phyloP scores from a whole-genome alignment of 2,888 invertebrate species.

The Eupelmus urozonus region DNA sequence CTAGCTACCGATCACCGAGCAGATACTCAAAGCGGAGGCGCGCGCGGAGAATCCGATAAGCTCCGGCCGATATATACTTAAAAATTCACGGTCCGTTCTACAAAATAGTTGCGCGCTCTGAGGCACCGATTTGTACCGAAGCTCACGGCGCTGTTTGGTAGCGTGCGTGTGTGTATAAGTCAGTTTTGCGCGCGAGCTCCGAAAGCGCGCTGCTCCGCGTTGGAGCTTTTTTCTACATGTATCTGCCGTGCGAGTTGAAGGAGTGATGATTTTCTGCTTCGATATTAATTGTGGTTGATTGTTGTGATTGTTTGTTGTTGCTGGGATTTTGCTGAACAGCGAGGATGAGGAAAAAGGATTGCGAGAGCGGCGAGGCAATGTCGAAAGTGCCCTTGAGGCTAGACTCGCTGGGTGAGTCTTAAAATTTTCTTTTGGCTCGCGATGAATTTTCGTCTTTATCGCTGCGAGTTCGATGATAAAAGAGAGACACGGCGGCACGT shows the following conservation, averaged over 20 bases:
- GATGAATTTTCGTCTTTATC: conserved; percentile 23
- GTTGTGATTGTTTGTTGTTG: conserved; percentile 3
- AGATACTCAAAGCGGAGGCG: too few species aligned
- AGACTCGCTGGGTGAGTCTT: conserved; percentile 49
- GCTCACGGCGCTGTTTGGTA: background rate
- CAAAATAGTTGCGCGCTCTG: too few species aligned
- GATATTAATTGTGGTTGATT: background rate
- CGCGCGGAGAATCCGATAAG: too few species aligned
- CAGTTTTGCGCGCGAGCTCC: conserved; percentile 44
- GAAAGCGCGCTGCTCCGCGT: conserved; percentile 11
- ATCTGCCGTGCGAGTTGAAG: background rate
- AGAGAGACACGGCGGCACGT: background rate
- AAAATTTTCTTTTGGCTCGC: background rate
- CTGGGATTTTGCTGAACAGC: background rate
- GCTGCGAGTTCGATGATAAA: background rate
- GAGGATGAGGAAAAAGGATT: conserved; percentile 41
- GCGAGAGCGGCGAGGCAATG: conserved; percentile 59
- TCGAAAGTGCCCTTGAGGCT: conserved; percentile 61
- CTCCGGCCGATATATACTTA: too few species aligned
- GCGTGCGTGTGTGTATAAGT: background rate
- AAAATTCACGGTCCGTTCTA: too few species aligned
- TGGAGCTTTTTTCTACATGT: background rate
- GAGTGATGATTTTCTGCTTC: background rate
- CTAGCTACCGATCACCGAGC: conserved; percentile 41
- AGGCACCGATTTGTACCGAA: background rate